phyloP scores from a whole-genome alignment of 1,140 invertebrate species.

The Cotesia glomerata region DNA sequence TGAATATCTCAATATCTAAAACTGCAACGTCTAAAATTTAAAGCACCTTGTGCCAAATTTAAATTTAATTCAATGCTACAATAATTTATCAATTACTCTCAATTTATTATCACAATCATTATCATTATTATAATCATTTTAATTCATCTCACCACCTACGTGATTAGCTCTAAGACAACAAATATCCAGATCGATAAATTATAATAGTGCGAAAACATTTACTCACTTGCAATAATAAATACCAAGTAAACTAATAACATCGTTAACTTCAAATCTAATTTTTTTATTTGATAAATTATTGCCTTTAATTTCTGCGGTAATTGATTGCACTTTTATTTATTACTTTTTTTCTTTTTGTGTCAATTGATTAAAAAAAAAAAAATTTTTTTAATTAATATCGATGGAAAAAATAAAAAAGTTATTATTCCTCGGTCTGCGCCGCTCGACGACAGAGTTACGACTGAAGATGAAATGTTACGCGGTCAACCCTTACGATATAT shows the following conservation, averaged over 20 bases:
- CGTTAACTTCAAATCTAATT: no score
- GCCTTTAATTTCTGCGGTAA: no score
- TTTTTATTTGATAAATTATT: no score
- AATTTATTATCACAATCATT: neutral
- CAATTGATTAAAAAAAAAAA: neutral
- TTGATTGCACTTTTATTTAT: no score
- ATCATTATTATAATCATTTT: neutral
- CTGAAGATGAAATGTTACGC: conserved; percentile 22
- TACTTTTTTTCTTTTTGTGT: no score
- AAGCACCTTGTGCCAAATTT: no score
- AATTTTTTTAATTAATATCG: neutral
- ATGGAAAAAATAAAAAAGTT: neutral
- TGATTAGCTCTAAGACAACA: neutral
- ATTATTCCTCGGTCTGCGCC: neutral
- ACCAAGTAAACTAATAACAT: neutral
- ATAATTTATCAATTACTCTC: neutral
- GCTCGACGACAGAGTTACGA: conserved; percentile 11
- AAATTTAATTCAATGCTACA: neutral
- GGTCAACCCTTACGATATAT: conserved; percentile 19
- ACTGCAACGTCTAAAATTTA: no score
- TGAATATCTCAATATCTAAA: no score
- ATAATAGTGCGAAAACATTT: neutral
- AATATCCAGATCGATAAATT: no score
- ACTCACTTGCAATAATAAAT: neutral
- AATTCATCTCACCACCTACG: neutral